These are phyloP conservation scores for Megaceryle torquata DNA, from an alignment of 2,113 vertebrate species.

Conservation along the genomic window DNA sequence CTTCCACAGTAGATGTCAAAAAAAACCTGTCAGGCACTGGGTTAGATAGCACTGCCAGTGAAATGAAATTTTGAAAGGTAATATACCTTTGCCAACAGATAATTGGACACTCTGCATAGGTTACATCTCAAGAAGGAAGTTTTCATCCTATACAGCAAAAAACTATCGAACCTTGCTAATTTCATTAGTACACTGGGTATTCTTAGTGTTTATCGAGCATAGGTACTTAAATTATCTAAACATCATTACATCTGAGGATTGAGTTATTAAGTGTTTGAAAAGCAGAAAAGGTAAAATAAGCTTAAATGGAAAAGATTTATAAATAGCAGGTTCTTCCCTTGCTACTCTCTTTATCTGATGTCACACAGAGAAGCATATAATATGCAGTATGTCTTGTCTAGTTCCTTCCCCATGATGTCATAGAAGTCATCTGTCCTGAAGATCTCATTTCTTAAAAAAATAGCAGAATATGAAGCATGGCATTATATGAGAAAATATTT, in stretches of 20 bases:
- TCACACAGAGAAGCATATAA: not conserved
- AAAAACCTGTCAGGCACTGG: not conserved
- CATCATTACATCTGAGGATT: not conserved
- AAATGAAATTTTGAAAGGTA: conserved; percentile 19
- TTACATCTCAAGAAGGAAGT: not conserved
- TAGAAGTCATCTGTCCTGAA: not conserved
- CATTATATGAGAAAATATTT: not conserved
- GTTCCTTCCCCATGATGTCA: not conserved
- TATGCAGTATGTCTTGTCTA: not conserved
- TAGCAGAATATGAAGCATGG: not conserved
- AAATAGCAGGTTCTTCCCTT: not conserved
- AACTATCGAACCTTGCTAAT: not conserved
- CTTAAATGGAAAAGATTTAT: not conserved
- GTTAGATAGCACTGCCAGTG: not conserved
- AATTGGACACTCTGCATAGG: conserved; percentile 1
- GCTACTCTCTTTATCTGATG: not conserved
- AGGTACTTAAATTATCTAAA: not conserved
- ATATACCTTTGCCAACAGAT: not conserved
- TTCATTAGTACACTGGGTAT: not conserved
- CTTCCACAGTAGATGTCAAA: not conserved
- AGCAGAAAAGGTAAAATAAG: not conserved
- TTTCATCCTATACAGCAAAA: not conserved
- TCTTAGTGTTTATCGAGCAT: not conserved
- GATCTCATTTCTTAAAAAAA: not conserved
- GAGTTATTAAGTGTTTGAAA: not conserved